Percentiles rank a stretch among this genome's conserved stretches.
Evolutionary conservation across 2,113 vertebrate genomes (phyloP).

Genomic region (Cochlearius cochlearius): DNA sequence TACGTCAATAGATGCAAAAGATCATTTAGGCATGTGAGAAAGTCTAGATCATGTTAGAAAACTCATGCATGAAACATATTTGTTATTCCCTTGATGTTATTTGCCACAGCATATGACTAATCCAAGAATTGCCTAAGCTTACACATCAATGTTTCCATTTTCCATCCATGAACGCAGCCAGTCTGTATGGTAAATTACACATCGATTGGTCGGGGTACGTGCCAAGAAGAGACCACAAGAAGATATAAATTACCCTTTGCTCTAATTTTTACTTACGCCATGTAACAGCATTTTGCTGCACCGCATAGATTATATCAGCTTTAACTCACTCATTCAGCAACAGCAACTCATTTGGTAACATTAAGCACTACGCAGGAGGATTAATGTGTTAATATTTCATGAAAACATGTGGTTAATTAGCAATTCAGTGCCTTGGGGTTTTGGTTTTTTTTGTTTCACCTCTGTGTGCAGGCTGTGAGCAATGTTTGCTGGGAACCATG

Average conservation of each 20-base stretch:
- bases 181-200: not conserved
- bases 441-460: not conserved
- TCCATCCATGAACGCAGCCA: not conserved
- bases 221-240: not conserved
- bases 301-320: not conserved
- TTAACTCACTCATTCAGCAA: not conserved
- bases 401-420: not conserved
- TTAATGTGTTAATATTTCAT: not conserved
- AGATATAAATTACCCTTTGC: not conserved
- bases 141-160: not conserved
- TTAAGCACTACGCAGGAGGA: not conserved
- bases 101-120: not conserved
- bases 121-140: not conserved
- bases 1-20: not conserved
- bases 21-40: not conserved
- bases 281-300: not conserved
- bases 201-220: not conserved
- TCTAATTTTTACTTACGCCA: not conserved
- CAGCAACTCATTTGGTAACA: not conserved
- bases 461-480: not conserved
- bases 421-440: not conserved
- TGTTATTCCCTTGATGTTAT: not conserved
- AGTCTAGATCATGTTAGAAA: not conserved
- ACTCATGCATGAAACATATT: not conserved
- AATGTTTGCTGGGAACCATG: not conserved